These are phyloP conservation scores for Cichlasoma orientale DNA, from an alignment of 2,797 vertebrate species.

Conservation along the genomic window DNA sequence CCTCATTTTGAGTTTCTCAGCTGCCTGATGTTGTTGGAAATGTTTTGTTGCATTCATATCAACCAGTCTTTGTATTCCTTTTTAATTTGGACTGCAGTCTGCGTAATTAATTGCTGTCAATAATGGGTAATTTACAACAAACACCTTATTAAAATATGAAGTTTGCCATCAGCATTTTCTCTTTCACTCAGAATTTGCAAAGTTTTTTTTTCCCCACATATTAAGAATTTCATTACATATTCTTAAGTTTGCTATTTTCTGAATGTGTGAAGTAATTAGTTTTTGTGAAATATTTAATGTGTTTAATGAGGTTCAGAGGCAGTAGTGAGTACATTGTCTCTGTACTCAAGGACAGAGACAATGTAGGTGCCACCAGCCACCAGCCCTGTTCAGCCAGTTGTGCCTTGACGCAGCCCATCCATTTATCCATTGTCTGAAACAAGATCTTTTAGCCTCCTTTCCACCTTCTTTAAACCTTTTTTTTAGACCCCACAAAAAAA, in stretches of 20 bases:
- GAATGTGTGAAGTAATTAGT: not conserved
- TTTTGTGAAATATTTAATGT: too few relatives aligned
- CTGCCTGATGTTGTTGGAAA: not conserved
- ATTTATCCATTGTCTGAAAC: too few relatives aligned
- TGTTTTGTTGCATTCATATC: not conserved
- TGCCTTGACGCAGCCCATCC: too few relatives aligned
- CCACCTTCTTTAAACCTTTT: not conserved
- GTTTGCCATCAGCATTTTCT: not conserved
- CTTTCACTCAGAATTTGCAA: not conserved
- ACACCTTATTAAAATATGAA: not conserved
- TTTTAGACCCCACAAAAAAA: too few relatives aligned
- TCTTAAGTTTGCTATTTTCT: not conserved
- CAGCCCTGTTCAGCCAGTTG: too few relatives aligned
- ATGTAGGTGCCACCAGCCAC: too few relatives aligned
- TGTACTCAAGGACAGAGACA: too few relatives aligned
- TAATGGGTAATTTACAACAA: not conserved
- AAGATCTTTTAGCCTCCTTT: too few relatives aligned
- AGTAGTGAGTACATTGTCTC: too few relatives aligned
- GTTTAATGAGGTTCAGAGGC: too few relatives aligned
- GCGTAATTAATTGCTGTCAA: not conserved
- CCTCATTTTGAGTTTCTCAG: not conserved
- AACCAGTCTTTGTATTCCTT: not conserved
- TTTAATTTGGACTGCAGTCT: not conserved
- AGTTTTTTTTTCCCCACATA: not conserved
- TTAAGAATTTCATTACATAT: not conserved